Conservation (phyloP, 1,140 invertebrate genomes). For the Drosophila equinoxialis region DNA sequence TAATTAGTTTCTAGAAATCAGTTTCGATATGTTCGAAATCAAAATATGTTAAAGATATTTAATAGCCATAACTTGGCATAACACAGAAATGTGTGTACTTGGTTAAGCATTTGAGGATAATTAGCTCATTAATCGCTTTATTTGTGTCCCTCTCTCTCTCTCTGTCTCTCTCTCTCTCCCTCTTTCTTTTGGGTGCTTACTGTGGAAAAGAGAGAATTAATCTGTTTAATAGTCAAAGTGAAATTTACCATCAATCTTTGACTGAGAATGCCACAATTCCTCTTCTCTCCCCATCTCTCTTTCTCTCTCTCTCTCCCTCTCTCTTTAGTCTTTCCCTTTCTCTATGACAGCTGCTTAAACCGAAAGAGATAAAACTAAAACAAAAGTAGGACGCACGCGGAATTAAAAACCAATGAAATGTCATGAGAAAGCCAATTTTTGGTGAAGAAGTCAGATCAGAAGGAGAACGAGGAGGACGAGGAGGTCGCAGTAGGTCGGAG, state of each 20-base stretch:
- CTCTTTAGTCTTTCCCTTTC: too few species aligned
- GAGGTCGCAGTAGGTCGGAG: conserved; percentile 12
- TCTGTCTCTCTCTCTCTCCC: not conserved
- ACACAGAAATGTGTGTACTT: conserved; percentile 24
- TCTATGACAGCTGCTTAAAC: conserved; percentile 29
- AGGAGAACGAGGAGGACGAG: not conserved
- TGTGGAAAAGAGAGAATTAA: not conserved
- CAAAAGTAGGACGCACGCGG: conserved; percentile 52
- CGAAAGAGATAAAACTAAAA: conserved; percentile 19
- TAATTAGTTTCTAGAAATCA: too few species aligned
- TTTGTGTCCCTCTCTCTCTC: not conserved
- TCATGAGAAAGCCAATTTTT: conserved; percentile 54
- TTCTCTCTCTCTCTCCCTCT: not conserved
- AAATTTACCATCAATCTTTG: conserved; percentile 37
- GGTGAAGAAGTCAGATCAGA: conserved; percentile 9
- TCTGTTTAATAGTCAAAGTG: conserved; percentile 10
- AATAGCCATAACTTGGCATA: too few species aligned
- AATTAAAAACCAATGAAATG: conserved; percentile 68
- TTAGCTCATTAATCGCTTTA: not conserved
- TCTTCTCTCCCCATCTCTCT: not conserved
- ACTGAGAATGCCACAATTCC: conserved; percentile 40
- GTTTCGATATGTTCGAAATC: too few species aligned
- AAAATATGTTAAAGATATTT: too few species aligned
- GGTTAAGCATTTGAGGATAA: conserved; percentile 13
- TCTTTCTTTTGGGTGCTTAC: not conserved